These are phyloP conservation scores for Chlorops oryzae DNA, from an alignment of 1,140 invertebrate genomes.

Conservation along the genomic window DNA sequence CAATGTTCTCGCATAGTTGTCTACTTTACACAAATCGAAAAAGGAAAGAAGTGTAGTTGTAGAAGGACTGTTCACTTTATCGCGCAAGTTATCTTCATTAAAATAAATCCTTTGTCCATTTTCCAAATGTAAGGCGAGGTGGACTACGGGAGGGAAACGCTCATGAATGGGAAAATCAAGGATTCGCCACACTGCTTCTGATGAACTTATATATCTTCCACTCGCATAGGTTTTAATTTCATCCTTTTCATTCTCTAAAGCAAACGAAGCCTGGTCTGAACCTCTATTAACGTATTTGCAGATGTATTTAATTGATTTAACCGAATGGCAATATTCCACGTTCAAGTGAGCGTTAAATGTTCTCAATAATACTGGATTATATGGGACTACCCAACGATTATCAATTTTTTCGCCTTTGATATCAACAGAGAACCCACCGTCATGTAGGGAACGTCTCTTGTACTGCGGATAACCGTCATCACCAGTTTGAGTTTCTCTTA, in stretches of 20 bases:
- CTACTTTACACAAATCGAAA: too few species aligned
- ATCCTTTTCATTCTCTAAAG: constrained; percentile 28
- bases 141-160: too few species aligned
- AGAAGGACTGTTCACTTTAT: too few species aligned
- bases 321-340: background rate
- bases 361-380: background rate
- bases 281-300: constrained; percentile 1
- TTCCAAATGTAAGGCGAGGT: too few species aligned
- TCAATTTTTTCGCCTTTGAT: background rate
- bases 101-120: too few species aligned
- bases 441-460: too few species aligned
- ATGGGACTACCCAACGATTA: background rate
- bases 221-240: constrained; percentile 22
- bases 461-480: too few species aligned
- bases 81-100: too few species aligned
- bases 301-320: constrained; percentile 3
- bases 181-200: constrained; percentile 34
- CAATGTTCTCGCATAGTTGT: too few species aligned
- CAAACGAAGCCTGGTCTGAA: background rate
- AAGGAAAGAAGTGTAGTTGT: too few species aligned
- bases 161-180: constrained; percentile 1
- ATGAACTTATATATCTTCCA: constrained; percentile 27
- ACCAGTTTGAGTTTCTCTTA: background rate
- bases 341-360: constrained; percentile 1
- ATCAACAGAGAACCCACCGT: too few species aligned